These are phyloP conservation scores for Pardalotus punctatus DNA, from an alignment of 2,113 vertebrate species.

Conservation along the genomic window DNA sequence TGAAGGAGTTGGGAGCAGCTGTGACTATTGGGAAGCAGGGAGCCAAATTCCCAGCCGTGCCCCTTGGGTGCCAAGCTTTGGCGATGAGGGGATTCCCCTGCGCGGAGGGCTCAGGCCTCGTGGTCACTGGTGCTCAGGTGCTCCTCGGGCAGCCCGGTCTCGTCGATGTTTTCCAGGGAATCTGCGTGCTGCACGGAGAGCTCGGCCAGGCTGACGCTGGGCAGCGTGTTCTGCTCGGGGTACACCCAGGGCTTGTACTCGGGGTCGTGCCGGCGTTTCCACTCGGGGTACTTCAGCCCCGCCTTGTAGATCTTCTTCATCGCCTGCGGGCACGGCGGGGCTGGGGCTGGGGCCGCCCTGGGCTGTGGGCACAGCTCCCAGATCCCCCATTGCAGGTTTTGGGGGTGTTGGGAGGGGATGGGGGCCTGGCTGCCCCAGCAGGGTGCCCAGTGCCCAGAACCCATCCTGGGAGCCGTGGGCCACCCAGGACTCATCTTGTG, in stretches of 20 bases:
- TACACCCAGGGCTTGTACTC: conserved; percentile 83
- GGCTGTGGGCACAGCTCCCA: not conserved
- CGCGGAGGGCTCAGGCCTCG: conserved; percentile 23
- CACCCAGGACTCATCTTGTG: accelerated
- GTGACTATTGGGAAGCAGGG: not conserved
- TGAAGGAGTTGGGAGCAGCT: not conserved
- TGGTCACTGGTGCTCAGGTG: conserved; percentile 76
- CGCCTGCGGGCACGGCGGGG: conserved; percentile 44
- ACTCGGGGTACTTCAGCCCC: conserved; percentile 84
- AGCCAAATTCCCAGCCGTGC: not conserved
- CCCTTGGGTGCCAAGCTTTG: not conserved
- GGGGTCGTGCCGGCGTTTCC: conserved; percentile 80
- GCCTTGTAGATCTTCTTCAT: conserved; percentile 89
- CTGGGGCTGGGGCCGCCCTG: not conserved
- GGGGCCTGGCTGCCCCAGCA: not conserved
- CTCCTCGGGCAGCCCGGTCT: conserved; percentile 78
- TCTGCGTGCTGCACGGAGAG: conserved; percentile 75
- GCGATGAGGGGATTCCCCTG: accelerated
- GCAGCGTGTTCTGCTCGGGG: conserved; percentile 79
- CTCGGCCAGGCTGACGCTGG: conserved; percentile 70
- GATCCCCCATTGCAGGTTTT: accelerated
- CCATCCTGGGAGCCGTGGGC: accelerated
- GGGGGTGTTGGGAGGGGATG: not conserved
- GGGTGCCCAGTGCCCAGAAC: accelerated
- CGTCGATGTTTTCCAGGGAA: conserved; percentile 83